Conservation (phyloP, 2,888 invertebrate species). For the Nebria salina region DNA sequence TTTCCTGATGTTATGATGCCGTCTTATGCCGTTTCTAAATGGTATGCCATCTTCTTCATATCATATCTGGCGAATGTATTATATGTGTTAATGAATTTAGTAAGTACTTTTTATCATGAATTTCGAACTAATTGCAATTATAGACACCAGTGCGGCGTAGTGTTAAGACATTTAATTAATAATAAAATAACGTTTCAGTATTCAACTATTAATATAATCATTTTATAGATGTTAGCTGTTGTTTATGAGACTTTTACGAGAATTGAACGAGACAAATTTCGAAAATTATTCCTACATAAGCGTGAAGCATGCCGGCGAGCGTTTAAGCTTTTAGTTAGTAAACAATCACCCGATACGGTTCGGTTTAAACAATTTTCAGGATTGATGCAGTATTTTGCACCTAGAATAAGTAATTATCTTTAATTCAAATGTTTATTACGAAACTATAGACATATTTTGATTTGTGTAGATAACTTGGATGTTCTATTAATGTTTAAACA, state of each 20-base stretch:
- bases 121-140: background rate
- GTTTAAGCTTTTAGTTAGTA: conserved; percentile 81
- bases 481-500: conserved; percentile 83
- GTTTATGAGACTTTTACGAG: conserved; percentile 90
- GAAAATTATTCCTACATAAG: conserved; percentile 83
- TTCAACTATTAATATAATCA: background rate
- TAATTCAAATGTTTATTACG: background rate
- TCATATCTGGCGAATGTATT: conserved; percentile 85
- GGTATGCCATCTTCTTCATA: conserved; percentile 88
- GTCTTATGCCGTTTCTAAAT: conserved; percentile 80
- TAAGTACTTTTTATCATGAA: conserved; percentile 60
- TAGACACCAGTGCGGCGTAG: background rate
- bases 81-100: conserved; percentile 89
- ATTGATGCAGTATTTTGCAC: conserved; percentile 80
- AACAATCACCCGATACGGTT: conserved; percentile 75
- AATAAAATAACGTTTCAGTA: background rate
- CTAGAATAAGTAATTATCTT: conserved; percentile 70
- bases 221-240: conserved; percentile 81
- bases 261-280: conserved; percentile 86
- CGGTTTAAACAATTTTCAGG: conserved; percentile 82
- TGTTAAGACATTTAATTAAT: background rate
- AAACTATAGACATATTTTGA: background rate
- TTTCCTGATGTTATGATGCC: conserved; percentile 96
- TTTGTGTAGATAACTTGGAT: conserved; percentile 71
- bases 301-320: conserved; percentile 83